Evolutionary conservation across 53 echinoderm and acorn worm species (phyloP).

Genomic region (Holothuria leucospilota): DNA sequence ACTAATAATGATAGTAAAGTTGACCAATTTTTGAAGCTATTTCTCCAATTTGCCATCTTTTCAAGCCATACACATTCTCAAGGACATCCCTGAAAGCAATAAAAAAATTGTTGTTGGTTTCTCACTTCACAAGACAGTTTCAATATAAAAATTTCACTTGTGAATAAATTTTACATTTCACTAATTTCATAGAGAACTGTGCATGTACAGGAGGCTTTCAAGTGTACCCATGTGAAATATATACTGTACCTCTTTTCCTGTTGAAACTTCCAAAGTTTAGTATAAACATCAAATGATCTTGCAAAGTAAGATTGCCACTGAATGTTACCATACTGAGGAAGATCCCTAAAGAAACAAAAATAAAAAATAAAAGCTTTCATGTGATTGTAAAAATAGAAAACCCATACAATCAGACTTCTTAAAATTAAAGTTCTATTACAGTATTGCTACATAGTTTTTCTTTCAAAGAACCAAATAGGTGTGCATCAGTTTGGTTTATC

Average conservation of each 20-base stretch:
- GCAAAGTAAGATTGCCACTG: slow-evolving; percentile 99
- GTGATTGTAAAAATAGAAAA: too few relatives aligned
- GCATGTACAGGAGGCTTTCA: too few relatives aligned
- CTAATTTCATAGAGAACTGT: too few relatives aligned
- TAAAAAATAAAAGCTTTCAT: too few relatives aligned
- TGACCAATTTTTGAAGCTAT: slow-evolving; percentile 99
- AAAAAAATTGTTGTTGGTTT: not conserved
- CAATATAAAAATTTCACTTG: too few relatives aligned
- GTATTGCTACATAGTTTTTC: too few relatives aligned
- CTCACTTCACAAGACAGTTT: too few relatives aligned
- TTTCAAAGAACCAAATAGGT: too few relatives aligned
- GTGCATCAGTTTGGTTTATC: too few relatives aligned
- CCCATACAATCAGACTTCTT: too few relatives aligned
- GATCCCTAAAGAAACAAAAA: slow-evolving; percentile 61
- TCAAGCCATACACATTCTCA: slow-evolving; percentile 89
- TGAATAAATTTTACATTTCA: too few relatives aligned
- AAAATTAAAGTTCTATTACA: too few relatives aligned
- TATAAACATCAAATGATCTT: slow-evolving; percentile 97
- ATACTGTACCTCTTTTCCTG: slow-evolving; percentile 87
- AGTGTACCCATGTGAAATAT: not conserved
- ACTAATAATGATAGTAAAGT: slow-evolving; percentile 99
- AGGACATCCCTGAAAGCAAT: slow-evolving; percentile 71
- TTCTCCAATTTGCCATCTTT: slow-evolving; percentile 99
- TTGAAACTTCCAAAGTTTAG: slow-evolving; percentile 97
- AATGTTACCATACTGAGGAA: slow-evolving; percentile 95